phyloP scores from a whole-genome alignment of 64 coral and sea anemone genomes.

The Pocillopora damicornis region DNA sequence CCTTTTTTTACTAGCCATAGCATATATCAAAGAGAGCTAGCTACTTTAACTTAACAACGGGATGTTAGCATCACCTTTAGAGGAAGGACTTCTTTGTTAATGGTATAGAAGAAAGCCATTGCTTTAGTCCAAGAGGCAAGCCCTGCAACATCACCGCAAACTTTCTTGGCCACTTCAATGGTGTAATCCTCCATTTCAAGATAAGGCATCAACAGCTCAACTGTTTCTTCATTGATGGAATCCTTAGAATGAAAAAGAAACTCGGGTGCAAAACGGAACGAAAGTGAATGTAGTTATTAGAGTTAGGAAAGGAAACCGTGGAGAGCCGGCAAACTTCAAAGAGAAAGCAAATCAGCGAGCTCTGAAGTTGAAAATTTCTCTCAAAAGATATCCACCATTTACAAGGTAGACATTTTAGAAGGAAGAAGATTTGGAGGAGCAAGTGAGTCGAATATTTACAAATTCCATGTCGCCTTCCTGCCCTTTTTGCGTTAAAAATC shows the following conservation, averaged over 20 bases:
- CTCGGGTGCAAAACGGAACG: neutral
- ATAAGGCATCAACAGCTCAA: constrained; percentile 83
- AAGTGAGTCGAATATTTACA: no score
- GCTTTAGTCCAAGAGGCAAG: constrained; percentile 94
- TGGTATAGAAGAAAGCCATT: constrained; percentile 90
- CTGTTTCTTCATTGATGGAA: constrained; percentile 95
- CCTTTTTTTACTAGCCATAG: no score
- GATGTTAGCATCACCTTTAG: constrained; percentile 56
- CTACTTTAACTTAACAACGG: neutral
- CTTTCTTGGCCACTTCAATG: constrained; percentile 90
- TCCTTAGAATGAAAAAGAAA: constrained; percentile 49
- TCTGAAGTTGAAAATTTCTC: no score
- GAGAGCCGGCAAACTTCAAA: neutral
- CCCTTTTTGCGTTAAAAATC: no score
- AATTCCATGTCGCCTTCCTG: no score
- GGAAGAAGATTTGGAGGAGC: no score
- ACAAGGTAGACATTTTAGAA: no score
- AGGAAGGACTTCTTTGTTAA: constrained; percentile 98
- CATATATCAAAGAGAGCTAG: no score
- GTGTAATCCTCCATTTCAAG: constrained; percentile 96
- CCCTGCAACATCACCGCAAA: constrained; percentile 96
- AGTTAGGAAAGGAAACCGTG: neutral
- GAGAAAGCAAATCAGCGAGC: no score
- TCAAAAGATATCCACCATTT: no score
- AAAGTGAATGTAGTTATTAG: no score